phyloP scores from a whole-genome alignment of 2,113 vertebrate species.

The Rhinolophus sinicus region DNA sequence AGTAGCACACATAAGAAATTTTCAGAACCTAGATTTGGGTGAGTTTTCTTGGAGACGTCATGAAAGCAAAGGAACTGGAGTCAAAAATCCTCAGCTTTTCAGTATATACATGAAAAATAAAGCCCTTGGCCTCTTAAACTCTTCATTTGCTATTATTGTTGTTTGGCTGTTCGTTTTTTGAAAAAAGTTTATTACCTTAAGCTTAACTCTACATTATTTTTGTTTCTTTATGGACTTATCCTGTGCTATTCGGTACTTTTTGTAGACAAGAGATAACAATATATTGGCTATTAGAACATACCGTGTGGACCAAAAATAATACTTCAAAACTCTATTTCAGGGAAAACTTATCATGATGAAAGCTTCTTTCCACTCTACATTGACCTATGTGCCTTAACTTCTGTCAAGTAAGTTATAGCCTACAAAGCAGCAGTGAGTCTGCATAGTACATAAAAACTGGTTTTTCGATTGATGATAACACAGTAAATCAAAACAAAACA shows the following conservation, averaged over 20 bases:
- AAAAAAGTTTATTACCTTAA: not conserved
- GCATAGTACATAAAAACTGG: not conserved
- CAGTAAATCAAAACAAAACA: constrained; percentile 48
- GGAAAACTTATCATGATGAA: constrained; percentile 44
- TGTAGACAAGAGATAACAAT: constrained; percentile 42
- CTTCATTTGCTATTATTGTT: not conserved
- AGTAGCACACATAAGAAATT: constrained; percentile 66
- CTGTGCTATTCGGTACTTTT: not conserved
- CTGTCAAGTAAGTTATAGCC: constrained; percentile 47
- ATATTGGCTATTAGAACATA: constrained; percentile 64
- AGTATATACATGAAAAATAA: constrained; percentile 58
- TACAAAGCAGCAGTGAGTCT: constrained; percentile 20
- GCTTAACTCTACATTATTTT: constrained; percentile 11
- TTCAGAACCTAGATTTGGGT: not conserved
- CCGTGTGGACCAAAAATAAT: constrained; percentile 27
- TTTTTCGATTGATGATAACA: constrained; percentile 39
- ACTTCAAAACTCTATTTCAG: constrained; percentile 45
- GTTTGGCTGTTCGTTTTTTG: not conserved
- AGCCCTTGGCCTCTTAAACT: not conserved
- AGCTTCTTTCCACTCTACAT: not conserved
- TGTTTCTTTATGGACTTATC: constrained; percentile 29
- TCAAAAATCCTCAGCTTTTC: not conserved
- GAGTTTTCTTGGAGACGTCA: constrained; percentile 31
- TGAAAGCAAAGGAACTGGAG: not conserved
- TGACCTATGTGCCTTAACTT: constrained; percentile 60